A percentile compares a stretch with the other conserved stretches of the same genome.
Conservation (phyloP, 2,888 invertebrate genomes). For the Drosophila anceps region DNA sequence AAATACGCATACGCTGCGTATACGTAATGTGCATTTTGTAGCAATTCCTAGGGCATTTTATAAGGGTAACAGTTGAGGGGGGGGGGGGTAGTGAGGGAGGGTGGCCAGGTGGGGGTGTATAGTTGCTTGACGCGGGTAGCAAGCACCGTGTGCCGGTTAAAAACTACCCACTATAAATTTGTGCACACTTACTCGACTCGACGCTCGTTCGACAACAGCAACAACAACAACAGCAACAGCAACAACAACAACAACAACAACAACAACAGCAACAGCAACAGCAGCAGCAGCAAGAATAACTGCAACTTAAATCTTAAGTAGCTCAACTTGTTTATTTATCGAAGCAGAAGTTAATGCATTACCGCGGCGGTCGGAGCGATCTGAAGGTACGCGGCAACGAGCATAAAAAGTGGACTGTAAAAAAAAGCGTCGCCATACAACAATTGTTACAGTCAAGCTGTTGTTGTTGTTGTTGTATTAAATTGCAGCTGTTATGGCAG, state of each 20-base stretch:
- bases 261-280: constrained; percentile 46
- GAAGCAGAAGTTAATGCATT: constrained; percentile 72
- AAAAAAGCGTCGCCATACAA: constrained; percentile 50
- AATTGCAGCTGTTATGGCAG: constrained; percentile 29
- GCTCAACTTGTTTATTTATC: constrained; percentile 81
- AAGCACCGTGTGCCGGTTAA: constrained; percentile 10
- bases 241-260: constrained; percentile 61
- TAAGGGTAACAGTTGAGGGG: not conserved
- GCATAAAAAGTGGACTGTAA: constrained; percentile 20
- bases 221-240: constrained; percentile 17
- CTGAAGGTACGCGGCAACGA: constrained; percentile 11
- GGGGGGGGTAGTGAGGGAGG: not conserved
- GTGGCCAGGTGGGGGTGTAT: not conserved
- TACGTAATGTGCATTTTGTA: constrained; percentile 69
- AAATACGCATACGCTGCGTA: constrained; percentile 76
- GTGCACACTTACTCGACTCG: constrained; percentile 66
- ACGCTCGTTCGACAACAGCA: constrained; percentile 64
- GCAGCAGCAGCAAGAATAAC: constrained; percentile 35
- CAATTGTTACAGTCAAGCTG: constrained; percentile 22
- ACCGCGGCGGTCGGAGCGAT: not conserved
- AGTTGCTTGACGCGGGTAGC: not conserved
- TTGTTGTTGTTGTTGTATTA: constrained; percentile 6
- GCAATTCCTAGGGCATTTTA: constrained; percentile 40
- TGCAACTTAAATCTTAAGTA: constrained; percentile 78
- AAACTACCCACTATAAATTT: constrained; percentile 73